Conservation (phyloP, 1,140 invertebrate genomes). For the Hesperophylax magnus region DNA sequence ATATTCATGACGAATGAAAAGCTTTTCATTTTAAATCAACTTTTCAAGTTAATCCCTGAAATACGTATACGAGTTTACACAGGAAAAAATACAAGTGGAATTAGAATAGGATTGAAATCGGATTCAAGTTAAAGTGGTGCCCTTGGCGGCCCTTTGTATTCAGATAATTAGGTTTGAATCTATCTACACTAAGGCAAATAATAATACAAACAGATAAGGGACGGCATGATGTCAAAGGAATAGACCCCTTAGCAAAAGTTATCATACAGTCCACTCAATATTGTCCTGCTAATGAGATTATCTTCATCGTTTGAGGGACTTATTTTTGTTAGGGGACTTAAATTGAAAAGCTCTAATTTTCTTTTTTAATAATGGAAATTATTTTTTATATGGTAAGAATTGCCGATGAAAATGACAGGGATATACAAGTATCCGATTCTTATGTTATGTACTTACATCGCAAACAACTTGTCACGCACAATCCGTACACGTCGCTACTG, state of each 20-base stretch:
- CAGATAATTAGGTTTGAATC: conserved; percentile 52
- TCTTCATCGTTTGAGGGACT: not conserved
- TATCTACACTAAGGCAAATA: conserved; percentile 44
- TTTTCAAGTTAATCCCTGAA: not conserved
- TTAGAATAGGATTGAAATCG: not conserved
- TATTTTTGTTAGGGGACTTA: too few relatives aligned
- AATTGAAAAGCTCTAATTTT: too few relatives aligned
- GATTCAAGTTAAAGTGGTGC: conserved; percentile 35
- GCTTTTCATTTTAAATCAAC: conserved; percentile 11
- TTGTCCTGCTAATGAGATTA: conserved; percentile 10
- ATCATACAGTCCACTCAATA: not conserved
- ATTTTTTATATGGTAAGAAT: too few relatives aligned
- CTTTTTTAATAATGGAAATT: too few relatives aligned
- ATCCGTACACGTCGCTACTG: too few relatives aligned
- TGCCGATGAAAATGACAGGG: too few relatives aligned
- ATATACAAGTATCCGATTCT: too few relatives aligned
- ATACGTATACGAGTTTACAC: not conserved
- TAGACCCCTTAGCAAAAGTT: conserved; percentile 22
- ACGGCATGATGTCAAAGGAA: conserved; percentile 48
- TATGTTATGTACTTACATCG: too few relatives aligned
- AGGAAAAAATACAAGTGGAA: not conserved
- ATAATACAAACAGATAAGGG: conserved; percentile 43
- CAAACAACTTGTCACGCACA: too few relatives aligned
- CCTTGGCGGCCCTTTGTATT: conserved; percentile 38
- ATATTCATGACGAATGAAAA: too few relatives aligned